Base-by-base conservation (phyloP, 2,888 invertebrate genomes). In the Nephrotoma flavescens region DNA sequence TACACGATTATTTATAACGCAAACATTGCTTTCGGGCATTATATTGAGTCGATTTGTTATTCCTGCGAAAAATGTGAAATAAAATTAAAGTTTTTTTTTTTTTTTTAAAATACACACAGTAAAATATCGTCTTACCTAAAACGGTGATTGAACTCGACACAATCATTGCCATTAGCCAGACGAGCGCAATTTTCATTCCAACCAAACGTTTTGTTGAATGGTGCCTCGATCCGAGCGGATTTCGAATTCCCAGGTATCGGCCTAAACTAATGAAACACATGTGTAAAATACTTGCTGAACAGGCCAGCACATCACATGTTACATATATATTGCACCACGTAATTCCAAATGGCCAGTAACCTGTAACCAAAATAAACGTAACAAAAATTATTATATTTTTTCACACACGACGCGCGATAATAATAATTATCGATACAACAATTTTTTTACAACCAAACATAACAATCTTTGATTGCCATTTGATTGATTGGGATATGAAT, bases 311-410 rank as follows among this genome's bases (percentile, higher is more conserved):
- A 91, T 98, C 98, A 90, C 97, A 97, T n/a, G 98, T 97, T 88
- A 97, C 97, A 92, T 98, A 97, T 86, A 98, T 95, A 90, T 97
- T 97, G 92, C 98, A 97, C 98, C 98, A 98, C 88, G 96, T 95
- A 89, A 97, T 95, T 86, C 98, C 94, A 91, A 98, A 94, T 86
- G 97, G 97, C 98, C 98, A 98, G 91, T 96, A 96, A 88, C 98
- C 98, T 98, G 93, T 9, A 92, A 92, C 88, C 11, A 57, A 57
- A 57, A 88, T 41, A 57, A 57, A 19, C 6, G 57, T 57, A 57
- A 57, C 57, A 57, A 57, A 19, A 19, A 41, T 41, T 12, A 42
- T 42, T 84, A 84, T 84, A 42, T 47, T 47, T 47, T 12, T 31
- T 2, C 71, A 71, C 9, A 71, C 1, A 57, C 7, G 19, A 44